A percentile compares a stretch with the other conserved stretches of the same genome.
Evolutionary conservation across 2,888 invertebrate genomes (phyloP).

Genomic region (Stegana nigrithorax): DNA sequence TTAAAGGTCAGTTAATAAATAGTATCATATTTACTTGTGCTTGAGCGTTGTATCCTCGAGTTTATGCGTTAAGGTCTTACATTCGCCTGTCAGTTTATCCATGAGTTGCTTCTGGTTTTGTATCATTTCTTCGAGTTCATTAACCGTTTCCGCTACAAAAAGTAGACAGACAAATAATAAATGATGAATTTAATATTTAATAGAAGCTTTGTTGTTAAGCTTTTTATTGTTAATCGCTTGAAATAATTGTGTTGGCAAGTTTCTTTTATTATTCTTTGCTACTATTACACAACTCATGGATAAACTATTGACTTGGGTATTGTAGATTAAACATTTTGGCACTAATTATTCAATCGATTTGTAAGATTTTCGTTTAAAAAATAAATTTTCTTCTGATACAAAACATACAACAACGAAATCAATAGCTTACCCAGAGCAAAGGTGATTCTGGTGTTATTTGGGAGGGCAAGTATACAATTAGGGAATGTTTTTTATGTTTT

Average conservation of each 20-base stretch:
- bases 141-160: conserved; percentile 87
- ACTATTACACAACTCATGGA: conserved; percentile 72
- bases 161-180: conserved; percentile 43
- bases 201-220: too few species aligned
- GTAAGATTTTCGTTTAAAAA: conserved; percentile 16
- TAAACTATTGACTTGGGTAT: conserved; percentile 74
- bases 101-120: conserved; percentile 92
- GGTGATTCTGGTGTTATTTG: conserved; percentile 17
- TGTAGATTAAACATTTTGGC: conserved; percentile 14
- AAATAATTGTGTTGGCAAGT: too few species aligned
- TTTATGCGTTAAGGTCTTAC: conserved; percentile 88
- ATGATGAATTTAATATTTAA: too few species aligned
- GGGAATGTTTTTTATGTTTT: too few species aligned
- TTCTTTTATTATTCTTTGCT: conserved; percentile 21
- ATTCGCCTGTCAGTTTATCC: conserved; percentile 90
- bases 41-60: conserved; percentile 88
- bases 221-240: too few species aligned
- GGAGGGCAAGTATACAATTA: background rate
- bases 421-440: conserved; percentile 68
- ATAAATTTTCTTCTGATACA: conserved; percentile 21
- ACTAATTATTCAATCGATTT: conserved; percentile 3
- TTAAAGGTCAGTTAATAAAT: too few species aligned
- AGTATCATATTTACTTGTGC: conserved; percentile 77
- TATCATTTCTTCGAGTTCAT: conserved; percentile 90
- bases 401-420: conserved; percentile 66